Conservation (phyloP, 2,888 invertebrate genomes). For the Rotaria socialis region DNA sequence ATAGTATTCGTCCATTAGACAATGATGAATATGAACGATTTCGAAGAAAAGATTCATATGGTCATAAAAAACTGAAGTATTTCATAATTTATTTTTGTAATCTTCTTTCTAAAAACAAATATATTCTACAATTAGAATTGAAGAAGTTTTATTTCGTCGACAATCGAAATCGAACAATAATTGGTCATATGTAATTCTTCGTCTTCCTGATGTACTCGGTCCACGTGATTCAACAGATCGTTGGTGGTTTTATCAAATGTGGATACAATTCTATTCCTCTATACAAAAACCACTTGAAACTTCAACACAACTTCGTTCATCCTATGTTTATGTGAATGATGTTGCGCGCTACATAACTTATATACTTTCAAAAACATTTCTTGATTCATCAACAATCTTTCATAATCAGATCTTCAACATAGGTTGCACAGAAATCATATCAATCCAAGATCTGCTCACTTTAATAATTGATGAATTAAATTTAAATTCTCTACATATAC, state of each 20-base stretch:
- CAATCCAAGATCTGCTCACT: neutral
- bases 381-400: conserved; percentile 8
- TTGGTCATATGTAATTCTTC: conserved; percentile 57
- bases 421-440: neutral
- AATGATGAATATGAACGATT: conserved; percentile 51
- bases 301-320: conserved; percentile 53
- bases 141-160: conserved; percentile 57
- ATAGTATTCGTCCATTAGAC: conserved; percentile 57
- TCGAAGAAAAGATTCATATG: conserved; percentile 56
- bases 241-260: conserved; percentile 61
- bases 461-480: neutral
- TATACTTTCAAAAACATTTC: conserved; percentile 45
- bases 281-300: conserved; percentile 51
- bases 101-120: too few relatives aligned
- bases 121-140: conserved; percentile 49
- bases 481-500: neutral
- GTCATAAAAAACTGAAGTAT: conserved; percentile 57
- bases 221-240: conserved; percentile 61
- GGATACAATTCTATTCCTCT: conserved; percentile 52
- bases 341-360: conserved; percentile 55
- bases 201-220: conserved; percentile 62
- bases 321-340: conserved; percentile 60
- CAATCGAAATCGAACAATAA: conserved; percentile 49
- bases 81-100: too few relatives aligned
- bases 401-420: conserved; percentile 12